Evolutionary conservation across 1,140 invertebrate genomes (phyloP), one percentile per base, ranked within the genome.

Genomic region (Potamilus streckersoni): DNA sequence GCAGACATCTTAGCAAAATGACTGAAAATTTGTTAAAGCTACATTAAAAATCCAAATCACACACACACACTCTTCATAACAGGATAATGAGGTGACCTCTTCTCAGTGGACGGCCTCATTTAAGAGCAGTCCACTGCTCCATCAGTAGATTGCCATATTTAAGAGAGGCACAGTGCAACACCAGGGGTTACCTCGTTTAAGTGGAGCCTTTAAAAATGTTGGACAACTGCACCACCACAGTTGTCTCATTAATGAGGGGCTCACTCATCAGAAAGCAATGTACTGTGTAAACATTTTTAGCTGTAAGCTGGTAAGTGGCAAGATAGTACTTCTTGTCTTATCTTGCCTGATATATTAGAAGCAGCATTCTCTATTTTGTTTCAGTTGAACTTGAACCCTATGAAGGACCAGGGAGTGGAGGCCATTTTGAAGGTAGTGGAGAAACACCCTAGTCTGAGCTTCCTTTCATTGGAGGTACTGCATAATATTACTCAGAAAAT

Each of bases 381-480:
- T 23, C 67, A 87, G 85, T 71, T 87, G 64, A 85, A 84, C 64
- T 67, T 84, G 61, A 87, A 86, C 69, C 82, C 83, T 23, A 74
- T 85, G 23, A 80, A 75, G 73, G 83, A 87, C 67, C 82, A 78
- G 62, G 83, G 84, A 31, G 76, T 87, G 65, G 82, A 83, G 59
- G 69, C 69, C 8, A 74, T 86, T 63, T 60, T 86, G n/a, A 85
- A 86, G 58, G 80, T 80, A 38, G 66, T 82, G 4, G 74, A 71
- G 38, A 73, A 75, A 20, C 76, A 85, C 66, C 69, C 78, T 20
- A 73, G 65, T 16, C 63, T 87, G 2, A 79, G 71, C 31, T 79
- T 83, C 31, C 69, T 85, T 5, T 83, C 81, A 57, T 64, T 86
- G 31, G 84, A 86, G 83, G 85, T 86, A 82, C 76, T 55, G 63